Evolutionary conservation across 2,888 invertebrate species (phyloP), one percentile per base, ranked within the genome.

Genomic region (Cataglyphis rosenhaueri): DNA sequence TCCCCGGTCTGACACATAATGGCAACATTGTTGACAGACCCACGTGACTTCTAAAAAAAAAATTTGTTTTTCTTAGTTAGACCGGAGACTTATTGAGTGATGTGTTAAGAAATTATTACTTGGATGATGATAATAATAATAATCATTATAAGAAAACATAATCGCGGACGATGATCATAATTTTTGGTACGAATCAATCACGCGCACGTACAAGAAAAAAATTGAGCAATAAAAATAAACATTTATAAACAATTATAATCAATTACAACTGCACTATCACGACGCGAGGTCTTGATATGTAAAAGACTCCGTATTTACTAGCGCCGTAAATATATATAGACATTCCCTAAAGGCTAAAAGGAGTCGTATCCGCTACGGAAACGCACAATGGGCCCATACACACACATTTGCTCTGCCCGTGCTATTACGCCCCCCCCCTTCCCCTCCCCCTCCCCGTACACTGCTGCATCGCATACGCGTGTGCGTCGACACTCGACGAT

Each of bases 311-410:
- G 70, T 82, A 79, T 73, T 84, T 83, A 52, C 29, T 29, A 61
- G 10, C 61, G 68, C 44, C 74, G 73, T 65, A 82, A 84, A 83
- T 41, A 82, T 71, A 84, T 75, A 78, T 79, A 85, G 75, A 83
- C 84, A 84, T 85, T 84, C 73, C 79, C 65, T 83, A 87, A 87
- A 88, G 88, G 87, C 88, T 88, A 88, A 91, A 91, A 90, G 90
- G 86, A 90, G 90, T 85, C 86, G 89, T 88, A 91, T 91, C 90
- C 90, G 89, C 73, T 81, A 82, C 88, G 88, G 90, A 91, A 92
- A 90, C 85, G 89, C 86, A 91, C 87, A 90, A 89, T 89, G 81
- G 70, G 84, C 85, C 83, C 12, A 15, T 73, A 84, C 86, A 83
- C 87, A 85, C 86, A 84, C 85, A 82, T 73, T 68, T 32, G 73